phyloP scores from a whole-genome alignment of 2,888 invertebrate genomes.

The Anagyrus pseudococci region DNA sequence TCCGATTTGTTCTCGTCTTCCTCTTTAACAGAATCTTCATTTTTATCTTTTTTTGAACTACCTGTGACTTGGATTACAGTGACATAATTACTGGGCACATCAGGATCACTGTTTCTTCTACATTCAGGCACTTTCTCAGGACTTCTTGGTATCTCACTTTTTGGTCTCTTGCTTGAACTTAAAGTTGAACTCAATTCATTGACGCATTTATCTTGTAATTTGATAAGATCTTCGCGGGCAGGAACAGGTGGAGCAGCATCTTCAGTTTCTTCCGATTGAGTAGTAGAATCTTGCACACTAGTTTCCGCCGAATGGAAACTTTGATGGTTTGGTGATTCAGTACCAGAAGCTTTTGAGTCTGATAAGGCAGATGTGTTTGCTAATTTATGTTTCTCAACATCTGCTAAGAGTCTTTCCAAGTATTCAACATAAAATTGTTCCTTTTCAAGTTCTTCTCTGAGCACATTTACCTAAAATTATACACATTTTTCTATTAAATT shows the following conservation, averaged over 20 bases:
- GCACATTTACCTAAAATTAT: slow-evolving; percentile 57
- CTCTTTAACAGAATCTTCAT: slow-evolving; percentile 65
- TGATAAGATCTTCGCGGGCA: slow-evolving; percentile 56
- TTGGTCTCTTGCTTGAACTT: slow-evolving; percentile 54
- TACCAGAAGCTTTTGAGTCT: slow-evolving; percentile 59
- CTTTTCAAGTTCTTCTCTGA: slow-evolving; percentile 86
- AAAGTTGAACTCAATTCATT: slow-evolving; percentile 58
- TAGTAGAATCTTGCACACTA: slow-evolving; percentile 41
- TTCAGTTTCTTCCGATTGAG: slow-evolving; percentile 44
- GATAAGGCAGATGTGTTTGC: slow-evolving; percentile 55
- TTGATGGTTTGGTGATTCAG: slow-evolving; percentile 43
- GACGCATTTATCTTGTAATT: slow-evolving; percentile 62
- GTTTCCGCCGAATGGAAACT: slow-evolving; percentile 43
- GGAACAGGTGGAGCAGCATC: slow-evolving; percentile 58
- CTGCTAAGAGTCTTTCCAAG: slow-evolving; percentile 81
- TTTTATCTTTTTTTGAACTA: slow-evolving; percentile 58
- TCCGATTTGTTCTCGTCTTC: slow-evolving; percentile 60
- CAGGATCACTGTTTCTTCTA: slow-evolving; percentile 62
- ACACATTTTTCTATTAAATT: background rate
- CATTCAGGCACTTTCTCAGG: slow-evolving; percentile 56
- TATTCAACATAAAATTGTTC: slow-evolving; percentile 92
- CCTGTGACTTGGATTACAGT: slow-evolving; percentile 91
- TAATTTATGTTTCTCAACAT: slow-evolving; percentile 77
- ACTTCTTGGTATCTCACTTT: slow-evolving; percentile 58
- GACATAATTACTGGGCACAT: slow-evolving; percentile 72